Percentiles rank a stretch among this genome's conserved stretches.
Evolutionary conservation across 2,797 vertebrate species (phyloP).

Genomic region (Petrocephalus sullivani): DNA sequence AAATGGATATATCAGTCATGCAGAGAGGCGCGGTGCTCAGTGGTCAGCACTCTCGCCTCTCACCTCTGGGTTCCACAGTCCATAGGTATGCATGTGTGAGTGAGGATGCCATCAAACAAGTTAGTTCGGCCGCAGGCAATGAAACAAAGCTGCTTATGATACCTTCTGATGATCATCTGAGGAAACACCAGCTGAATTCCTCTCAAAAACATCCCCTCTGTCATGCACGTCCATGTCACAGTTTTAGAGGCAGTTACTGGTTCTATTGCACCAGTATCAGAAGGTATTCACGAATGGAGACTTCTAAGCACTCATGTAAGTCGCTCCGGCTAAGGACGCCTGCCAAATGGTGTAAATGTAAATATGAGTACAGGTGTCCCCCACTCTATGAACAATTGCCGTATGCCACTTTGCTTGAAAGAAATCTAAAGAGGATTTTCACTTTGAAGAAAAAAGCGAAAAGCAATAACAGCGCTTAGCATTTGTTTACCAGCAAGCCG

Average conservation of each 20-base stretch:
- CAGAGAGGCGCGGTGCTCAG: background rate
- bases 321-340: no score
- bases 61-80: background rate
- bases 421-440: background rate
- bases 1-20: background rate
- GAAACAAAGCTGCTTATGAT: background rate
- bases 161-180: background rate
- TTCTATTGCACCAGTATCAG: no score
- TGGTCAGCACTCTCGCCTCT: background rate
- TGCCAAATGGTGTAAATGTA: no score
- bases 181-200: background rate
- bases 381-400: background rate
- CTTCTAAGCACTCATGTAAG: no score
- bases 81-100: background rate
- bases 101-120: background rate
- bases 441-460: background rate
- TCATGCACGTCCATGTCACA: background rate
- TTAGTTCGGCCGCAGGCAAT: background rate
- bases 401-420: background rate
- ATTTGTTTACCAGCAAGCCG: background rate
- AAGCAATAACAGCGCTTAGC: background rate
- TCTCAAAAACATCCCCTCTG: background rate
- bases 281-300: no score
- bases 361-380: background rate
- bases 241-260: no score